A percentile compares a stretch with the other conserved stretches of the same genome.
These are phyloP conservation scores for Aplocera efformata DNA, from an alignment of 2,888 invertebrate genomes.

Conservation along the genomic window DNA sequence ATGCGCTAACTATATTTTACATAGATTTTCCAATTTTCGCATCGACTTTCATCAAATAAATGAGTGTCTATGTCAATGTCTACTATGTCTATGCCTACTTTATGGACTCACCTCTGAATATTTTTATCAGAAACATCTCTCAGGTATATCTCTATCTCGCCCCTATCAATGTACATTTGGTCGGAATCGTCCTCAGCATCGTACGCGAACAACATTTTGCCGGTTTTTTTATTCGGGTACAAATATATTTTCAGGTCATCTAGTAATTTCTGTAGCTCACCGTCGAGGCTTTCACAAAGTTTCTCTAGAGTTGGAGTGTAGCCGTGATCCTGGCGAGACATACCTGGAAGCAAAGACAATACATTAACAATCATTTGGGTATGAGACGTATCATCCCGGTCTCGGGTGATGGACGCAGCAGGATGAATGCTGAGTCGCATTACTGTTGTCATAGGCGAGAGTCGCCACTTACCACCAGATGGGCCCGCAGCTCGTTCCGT, in stretches of 20 bases:
- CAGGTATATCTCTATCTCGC: slow-evolving; percentile 74
- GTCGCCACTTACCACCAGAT: too few species aligned
- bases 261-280: slow-evolving; percentile 81
- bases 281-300: slow-evolving; percentile 84
- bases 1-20: too few species aligned
- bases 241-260: slow-evolving; percentile 86
- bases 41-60: too few species aligned
- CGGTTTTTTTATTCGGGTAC: slow-evolving; percentile 71
- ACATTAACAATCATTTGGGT: slow-evolving; percentile 6
- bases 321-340: slow-evolving; percentile 90
- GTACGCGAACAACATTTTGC: slow-evolving; percentile 48
- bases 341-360: slow-evolving; percentile 44
- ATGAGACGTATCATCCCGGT: too few species aligned
- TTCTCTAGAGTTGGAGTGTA: slow-evolving; percentile 87
- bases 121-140: slow-evolving; percentile 69
- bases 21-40: too few species aligned
- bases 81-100: background rate
- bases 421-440: too few species aligned
- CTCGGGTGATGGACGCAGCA: too few species aligned
- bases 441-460: too few species aligned
- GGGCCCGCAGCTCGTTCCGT: too few species aligned
- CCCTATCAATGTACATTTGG: slow-evolving; percentile 69
- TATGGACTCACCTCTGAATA: slow-evolving; percentile 66
- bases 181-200: slow-evolving; percentile 63
- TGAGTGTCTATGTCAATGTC: too few species aligned